Conservation (phyloP, 1,140 invertebrate genomes). For the Copidosoma floridanum region DNA sequence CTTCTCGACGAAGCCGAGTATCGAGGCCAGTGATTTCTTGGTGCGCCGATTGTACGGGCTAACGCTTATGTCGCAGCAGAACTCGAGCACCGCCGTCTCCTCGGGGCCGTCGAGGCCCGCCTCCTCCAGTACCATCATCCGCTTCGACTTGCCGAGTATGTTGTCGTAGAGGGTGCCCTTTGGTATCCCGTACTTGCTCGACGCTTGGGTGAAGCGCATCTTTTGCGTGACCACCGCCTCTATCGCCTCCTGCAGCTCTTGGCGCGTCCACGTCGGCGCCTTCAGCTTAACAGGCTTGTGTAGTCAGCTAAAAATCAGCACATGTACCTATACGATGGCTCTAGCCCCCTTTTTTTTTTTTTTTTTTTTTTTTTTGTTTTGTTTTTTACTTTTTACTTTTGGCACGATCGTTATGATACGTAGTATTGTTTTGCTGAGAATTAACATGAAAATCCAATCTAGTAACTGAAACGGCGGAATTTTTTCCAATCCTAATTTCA, state of each 20-base stretch:
- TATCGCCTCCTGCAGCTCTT: constrained; percentile 72
- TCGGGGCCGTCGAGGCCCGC: constrained; percentile 63
- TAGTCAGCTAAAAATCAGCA: constrained; percentile 59
- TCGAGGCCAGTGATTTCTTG: constrained; percentile 65
- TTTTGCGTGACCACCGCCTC: constrained; percentile 72
- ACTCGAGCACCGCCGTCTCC: constrained; percentile 68
- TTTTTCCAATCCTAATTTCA: no score
- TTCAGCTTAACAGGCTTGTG: constrained; percentile 66
- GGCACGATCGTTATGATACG: background rate
- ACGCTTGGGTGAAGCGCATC: constrained; percentile 76
- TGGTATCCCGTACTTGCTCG: constrained; percentile 69
- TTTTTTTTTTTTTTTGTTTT: constrained; percentile 1
- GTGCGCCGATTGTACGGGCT: constrained; percentile 73
- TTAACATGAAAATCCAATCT: no score
- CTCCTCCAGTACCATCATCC: constrained; percentile 73
- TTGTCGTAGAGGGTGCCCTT: constrained; percentile 79
- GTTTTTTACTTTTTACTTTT: background rate
- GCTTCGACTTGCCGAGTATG: constrained; percentile 73
- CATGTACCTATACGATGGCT: constrained; percentile 33
- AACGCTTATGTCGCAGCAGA: constrained; percentile 70
- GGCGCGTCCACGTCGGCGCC: constrained; percentile 73
- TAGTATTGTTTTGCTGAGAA: background rate
- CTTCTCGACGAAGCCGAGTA: constrained; percentile 68
- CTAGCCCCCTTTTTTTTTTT: background rate
- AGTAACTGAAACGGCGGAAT: no score